These are phyloP conservation scores for Ceratina japonica DNA, from an alignment of 1,140 invertebrate genomes.

Conservation along the genomic window DNA sequence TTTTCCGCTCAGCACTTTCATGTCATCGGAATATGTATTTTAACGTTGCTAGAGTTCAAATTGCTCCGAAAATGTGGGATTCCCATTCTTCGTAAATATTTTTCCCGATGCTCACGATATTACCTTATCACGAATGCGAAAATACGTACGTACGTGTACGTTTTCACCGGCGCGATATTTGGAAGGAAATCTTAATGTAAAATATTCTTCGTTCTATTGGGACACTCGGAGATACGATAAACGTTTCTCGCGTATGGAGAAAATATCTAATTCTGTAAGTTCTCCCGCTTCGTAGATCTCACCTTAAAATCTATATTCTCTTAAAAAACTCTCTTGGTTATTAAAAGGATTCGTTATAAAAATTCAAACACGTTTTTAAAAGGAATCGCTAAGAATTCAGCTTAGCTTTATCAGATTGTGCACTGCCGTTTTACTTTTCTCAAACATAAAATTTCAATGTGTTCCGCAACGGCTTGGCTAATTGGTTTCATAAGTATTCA, in stretches of 20 bases:
- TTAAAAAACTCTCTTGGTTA: not conserved
- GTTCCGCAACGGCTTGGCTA: too few relatives aligned
- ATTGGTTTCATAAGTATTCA: too few relatives aligned
- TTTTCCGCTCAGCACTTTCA: not conserved
- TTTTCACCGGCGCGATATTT: not conserved
- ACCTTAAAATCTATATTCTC: not conserved
- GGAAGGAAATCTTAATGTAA: not conserved
- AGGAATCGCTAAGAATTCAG: too few relatives aligned
- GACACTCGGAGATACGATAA: not conserved
- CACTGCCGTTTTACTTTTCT: too few relatives aligned
- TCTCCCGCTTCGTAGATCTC: not conserved
- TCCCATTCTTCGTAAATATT: slow-evolving; percentile 7
- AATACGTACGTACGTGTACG: not conserved
- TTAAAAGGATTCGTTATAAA: not conserved
- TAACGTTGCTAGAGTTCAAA: not conserved
- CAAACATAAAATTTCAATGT: too few relatives aligned
- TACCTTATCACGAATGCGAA: slow-evolving; percentile 9
- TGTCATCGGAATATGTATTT: not conserved
- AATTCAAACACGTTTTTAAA: too few relatives aligned
- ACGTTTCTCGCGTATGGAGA: not conserved
- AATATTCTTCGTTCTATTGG: not conserved
- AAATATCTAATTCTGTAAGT: not conserved
- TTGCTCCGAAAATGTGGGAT: not conserved
- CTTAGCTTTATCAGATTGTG: too few relatives aligned
- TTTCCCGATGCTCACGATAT: not conserved